These are phyloP conservation scores for Liasis olivaceus DNA, from an alignment of 2,797 vertebrate species.

Conservation along the genomic window DNA sequence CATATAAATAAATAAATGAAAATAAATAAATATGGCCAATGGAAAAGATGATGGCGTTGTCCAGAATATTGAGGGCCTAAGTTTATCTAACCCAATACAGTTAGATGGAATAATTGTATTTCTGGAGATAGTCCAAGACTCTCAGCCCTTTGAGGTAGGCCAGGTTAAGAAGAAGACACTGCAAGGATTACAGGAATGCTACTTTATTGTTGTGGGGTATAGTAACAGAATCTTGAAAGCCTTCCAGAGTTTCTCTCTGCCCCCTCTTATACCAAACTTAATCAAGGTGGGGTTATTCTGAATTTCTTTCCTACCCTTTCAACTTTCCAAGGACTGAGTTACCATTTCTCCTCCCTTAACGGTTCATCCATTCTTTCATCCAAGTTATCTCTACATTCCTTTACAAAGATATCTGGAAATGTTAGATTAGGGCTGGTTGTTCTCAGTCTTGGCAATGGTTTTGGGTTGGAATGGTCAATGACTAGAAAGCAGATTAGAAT, in stretches of 20 bases:
- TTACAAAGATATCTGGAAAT: not conserved
- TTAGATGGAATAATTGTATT: not conserved
- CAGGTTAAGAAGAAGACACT: not conserved
- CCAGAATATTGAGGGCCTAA: not conserved
- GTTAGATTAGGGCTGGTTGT: not conserved
- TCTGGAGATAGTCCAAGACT: not conserved
- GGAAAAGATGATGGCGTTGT: not conserved
- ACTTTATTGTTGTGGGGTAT: not conserved
- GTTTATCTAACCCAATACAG: not conserved
- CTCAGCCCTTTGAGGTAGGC: not conserved
- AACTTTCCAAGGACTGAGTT: not conserved
- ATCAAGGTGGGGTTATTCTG: not conserved
- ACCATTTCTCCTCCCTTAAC: not conserved
- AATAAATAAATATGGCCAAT: not conserved
- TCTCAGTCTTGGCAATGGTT: not conserved
- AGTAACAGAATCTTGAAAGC: not conserved
- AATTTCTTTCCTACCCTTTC: not conserved
- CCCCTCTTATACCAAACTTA: not conserved
- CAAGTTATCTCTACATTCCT: not conserved
- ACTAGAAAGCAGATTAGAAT: not conserved
- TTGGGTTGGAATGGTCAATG: not conserved
- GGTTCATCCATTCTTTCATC: not conserved
- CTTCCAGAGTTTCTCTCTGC: not conserved
- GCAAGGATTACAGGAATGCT: not conserved
- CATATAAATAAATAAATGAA: too few species aligned